Percentiles rank a stretch among this genome's conserved stretches.
Conservation (phyloP, 2,797 vertebrate species). For the Philypnodon macrostomus region DNA sequence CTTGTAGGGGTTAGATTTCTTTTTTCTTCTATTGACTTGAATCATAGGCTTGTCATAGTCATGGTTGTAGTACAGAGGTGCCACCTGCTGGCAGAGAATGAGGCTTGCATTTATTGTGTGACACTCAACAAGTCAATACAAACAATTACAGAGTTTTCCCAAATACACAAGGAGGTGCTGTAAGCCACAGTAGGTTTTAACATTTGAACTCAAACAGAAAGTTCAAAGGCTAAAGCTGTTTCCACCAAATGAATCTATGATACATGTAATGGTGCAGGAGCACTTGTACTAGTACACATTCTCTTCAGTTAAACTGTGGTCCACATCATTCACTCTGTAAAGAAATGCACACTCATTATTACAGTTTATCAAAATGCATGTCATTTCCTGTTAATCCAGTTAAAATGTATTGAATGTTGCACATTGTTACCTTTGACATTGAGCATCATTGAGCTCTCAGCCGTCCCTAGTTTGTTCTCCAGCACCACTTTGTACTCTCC, state of each 20-base stretch:
- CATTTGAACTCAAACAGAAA: too few species aligned
- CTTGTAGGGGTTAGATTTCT: too few species aligned
- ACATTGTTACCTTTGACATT: slow-evolving; percentile 76
- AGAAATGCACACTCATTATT: slow-evolving; percentile 16
- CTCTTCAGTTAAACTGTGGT: too few species aligned
- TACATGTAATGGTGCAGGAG: too few species aligned
- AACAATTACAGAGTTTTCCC: too few species aligned
- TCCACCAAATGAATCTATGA: too few species aligned
- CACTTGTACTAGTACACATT: background rate
- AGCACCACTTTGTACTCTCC: slow-evolving; percentile 83
- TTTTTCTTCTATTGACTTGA: background rate
- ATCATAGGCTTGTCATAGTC: background rate
- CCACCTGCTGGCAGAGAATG: slow-evolving; percentile 52
- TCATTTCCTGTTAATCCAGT: too few species aligned
- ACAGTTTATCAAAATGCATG: too few species aligned
- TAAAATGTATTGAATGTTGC: too few species aligned
- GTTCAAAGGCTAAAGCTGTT: too few species aligned
- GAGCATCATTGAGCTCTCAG: slow-evolving; percentile 77
- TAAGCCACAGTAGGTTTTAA: too few species aligned
- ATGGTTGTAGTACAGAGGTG: slow-evolving; percentile 14
- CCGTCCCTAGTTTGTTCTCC: slow-evolving; percentile 77
- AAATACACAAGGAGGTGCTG: slow-evolving; percentile 8
- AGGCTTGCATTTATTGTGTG: slow-evolving; percentile 16
- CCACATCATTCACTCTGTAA: slow-evolving; percentile 56
- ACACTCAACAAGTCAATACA: too few species aligned